Evolutionary conservation across 2,797 vertebrate species (phyloP).

Genomic region (Gorsachius magnificus): DNA sequence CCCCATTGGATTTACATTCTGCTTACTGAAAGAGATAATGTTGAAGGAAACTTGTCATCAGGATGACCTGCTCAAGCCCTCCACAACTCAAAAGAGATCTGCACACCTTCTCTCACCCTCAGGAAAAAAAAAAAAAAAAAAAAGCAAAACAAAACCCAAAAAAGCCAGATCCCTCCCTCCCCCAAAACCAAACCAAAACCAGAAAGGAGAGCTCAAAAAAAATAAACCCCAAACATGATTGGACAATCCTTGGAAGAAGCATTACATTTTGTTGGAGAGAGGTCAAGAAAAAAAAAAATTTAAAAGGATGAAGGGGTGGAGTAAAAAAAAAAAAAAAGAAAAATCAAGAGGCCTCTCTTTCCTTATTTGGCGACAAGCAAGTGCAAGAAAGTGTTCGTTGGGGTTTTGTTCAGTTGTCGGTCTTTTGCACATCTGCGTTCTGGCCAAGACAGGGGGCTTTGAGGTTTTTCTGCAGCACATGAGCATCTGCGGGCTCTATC

Average conservation of each 20-base stretch:
- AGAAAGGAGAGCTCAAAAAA: constrained; percentile 32
- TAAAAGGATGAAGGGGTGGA: constrained; percentile 35
- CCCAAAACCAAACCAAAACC: neutral
- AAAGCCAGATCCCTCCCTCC: neutral
- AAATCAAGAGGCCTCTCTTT: constrained; percentile 77
- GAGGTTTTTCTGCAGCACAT: constrained; percentile 98
- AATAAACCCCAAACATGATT: constrained; percentile 65
- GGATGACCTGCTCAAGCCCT: constrained; percentile 63
- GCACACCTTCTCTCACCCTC: constrained; percentile 53
- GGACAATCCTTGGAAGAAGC: constrained; percentile 75
- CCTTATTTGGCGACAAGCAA: constrained; percentile 88
- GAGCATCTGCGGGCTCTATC: constrained; percentile 98
- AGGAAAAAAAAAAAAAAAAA: neutral
- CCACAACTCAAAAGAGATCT: constrained; percentile 63
- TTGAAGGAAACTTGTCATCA: constrained; percentile 59
- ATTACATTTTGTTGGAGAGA: constrained; percentile 72
- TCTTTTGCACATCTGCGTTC: constrained; percentile 93
- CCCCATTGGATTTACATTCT: constrained; percentile 72
- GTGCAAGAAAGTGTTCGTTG: constrained; percentile 83
- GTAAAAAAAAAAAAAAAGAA: neutral
- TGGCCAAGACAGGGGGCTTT: constrained; percentile 89
- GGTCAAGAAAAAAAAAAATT: constrained; percentile 14
- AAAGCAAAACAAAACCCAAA: neutral
- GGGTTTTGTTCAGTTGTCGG: constrained; percentile 86
- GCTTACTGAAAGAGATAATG: constrained; percentile 67